Conservation (phyloP, 2,113 vertebrate genomes). For the Polyodon spathula region DNA sequence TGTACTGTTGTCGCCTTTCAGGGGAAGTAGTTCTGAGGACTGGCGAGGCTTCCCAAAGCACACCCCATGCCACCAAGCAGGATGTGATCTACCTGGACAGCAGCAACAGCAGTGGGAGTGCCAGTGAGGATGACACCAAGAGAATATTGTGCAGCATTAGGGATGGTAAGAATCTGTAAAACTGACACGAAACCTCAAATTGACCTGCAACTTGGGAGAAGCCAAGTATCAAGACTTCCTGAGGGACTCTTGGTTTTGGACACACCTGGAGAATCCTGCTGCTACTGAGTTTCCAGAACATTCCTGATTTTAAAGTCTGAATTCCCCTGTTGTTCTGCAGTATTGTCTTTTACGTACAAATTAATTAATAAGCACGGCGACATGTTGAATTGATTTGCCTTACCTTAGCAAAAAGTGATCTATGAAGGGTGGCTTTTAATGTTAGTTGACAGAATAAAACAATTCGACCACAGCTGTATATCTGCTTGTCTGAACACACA, state of each 20-base stretch:
- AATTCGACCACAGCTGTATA: no score
- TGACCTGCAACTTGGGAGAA: background rate
- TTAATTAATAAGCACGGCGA: no score
- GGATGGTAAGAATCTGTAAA: slow-evolving; percentile 63
- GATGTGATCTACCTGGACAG: slow-evolving; percentile 95
- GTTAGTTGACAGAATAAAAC: background rate
- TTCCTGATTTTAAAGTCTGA: no score
- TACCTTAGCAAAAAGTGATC: no score
- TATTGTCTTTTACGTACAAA: no score
- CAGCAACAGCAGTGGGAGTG: slow-evolving; percentile 64
- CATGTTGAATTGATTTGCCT: no score
- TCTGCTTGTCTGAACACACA: no score
- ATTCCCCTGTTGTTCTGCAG: no score
- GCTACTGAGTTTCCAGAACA: no score
- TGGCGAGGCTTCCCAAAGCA: slow-evolving; percentile 68
- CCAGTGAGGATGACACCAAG: slow-evolving; percentile 59
- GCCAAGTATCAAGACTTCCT: background rate
- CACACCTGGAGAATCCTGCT: no score
- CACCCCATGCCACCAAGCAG: slow-evolving; percentile 65
- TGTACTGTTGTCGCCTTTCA: slow-evolving; percentile 23
- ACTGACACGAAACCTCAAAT: background rate
- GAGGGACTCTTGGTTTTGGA: background rate
- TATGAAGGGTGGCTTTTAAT: background rate
- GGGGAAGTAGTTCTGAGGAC: slow-evolving; percentile 68
- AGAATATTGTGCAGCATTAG: slow-evolving; percentile 47